phyloP scores from a whole-genome alignment of 2,113 vertebrate species.

The Dendropsophus ebraccatus region DNA sequence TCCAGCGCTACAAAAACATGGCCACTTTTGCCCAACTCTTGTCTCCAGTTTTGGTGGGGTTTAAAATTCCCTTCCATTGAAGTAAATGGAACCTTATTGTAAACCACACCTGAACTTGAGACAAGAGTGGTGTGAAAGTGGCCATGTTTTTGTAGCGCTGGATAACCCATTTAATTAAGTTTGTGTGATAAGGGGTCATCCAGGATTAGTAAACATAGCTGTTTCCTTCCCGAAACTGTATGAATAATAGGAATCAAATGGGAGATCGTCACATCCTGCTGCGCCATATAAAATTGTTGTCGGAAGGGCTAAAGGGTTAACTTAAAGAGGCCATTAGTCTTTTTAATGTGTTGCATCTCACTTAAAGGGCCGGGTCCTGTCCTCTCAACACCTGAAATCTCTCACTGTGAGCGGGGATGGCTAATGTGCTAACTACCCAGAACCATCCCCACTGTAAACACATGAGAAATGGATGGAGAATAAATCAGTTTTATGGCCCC shows the following conservation, averaged over 20 bases:
- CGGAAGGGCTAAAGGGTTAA: constrained; percentile 31
- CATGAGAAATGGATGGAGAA: constrained; percentile 96
- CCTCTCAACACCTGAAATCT: constrained; percentile 87
- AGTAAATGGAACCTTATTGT: too few relatives aligned
- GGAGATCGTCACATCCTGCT: not conserved
- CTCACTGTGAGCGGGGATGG: constrained; percentile 93
- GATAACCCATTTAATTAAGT: too few relatives aligned
- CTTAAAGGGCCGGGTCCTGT: constrained; percentile 57
- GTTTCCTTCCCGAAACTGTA: not conserved
- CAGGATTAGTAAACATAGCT: too few relatives aligned
- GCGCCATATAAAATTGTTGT: not conserved
- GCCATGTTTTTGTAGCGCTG: too few relatives aligned
- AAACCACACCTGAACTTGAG: too few relatives aligned
- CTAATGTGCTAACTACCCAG: constrained; percentile 85
- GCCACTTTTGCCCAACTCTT: too few relatives aligned
- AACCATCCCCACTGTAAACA: constrained; percentile 95
- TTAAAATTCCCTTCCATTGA: too few relatives aligned
- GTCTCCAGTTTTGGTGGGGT: too few relatives aligned
- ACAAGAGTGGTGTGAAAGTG: too few relatives aligned
- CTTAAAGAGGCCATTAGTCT: constrained; percentile 45
- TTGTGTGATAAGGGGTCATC: too few relatives aligned
- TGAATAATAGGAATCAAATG: not conserved
- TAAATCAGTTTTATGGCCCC: constrained; percentile 99
- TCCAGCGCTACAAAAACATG: too few relatives aligned
- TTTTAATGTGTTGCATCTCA: constrained; percentile 57